phyloP scores from a whole-genome alignment of 2,888 invertebrate genomes.

The Athalia cordata region DNA sequence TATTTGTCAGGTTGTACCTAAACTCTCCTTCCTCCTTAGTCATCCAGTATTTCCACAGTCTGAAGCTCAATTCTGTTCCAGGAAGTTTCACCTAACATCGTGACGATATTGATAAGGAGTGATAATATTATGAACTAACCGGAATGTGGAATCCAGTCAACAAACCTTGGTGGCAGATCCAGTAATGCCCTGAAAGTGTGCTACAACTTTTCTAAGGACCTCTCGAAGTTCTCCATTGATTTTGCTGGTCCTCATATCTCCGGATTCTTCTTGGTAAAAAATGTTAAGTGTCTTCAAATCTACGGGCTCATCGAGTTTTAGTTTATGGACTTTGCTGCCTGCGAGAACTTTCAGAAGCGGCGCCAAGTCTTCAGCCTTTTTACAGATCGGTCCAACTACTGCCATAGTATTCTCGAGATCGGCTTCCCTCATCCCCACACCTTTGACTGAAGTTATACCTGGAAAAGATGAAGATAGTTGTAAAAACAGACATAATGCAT shows the following conservation, averaged over 20 bases:
- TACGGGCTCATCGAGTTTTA: slow-evolving; percentile 79
- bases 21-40: slow-evolving; percentile 81
- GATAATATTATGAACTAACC: slow-evolving; percentile 58
- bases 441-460: slow-evolving; percentile 81
- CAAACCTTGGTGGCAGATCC: slow-evolving; percentile 65
- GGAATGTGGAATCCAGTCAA: slow-evolving; percentile 66
- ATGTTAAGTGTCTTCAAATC: slow-evolving; percentile 81
- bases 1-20: slow-evolving; percentile 79
- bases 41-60: slow-evolving; percentile 87
- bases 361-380: slow-evolving; percentile 85
- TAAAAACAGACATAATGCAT: background rate
- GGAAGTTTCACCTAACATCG: slow-evolving; percentile 67
- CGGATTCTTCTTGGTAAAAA: slow-evolving; percentile 86
- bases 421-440: slow-evolving; percentile 81
- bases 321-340: slow-evolving; percentile 74
- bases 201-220: slow-evolving; percentile 77
- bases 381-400: slow-evolving; percentile 87
- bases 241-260: slow-evolving; percentile 83
- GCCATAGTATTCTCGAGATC: slow-evolving; percentile 82
- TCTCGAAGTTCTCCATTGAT: slow-evolving; percentile 81
- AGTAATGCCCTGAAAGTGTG: slow-evolving; percentile 71
- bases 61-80: slow-evolving; percentile 76
- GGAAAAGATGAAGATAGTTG: slow-evolving; percentile 48
- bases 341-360: slow-evolving; percentile 84
- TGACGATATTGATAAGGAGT: slow-evolving; percentile 34